phyloP scores from a whole-genome alignment of 2,888 invertebrate species.

The Heliconius aoede region DNA sequence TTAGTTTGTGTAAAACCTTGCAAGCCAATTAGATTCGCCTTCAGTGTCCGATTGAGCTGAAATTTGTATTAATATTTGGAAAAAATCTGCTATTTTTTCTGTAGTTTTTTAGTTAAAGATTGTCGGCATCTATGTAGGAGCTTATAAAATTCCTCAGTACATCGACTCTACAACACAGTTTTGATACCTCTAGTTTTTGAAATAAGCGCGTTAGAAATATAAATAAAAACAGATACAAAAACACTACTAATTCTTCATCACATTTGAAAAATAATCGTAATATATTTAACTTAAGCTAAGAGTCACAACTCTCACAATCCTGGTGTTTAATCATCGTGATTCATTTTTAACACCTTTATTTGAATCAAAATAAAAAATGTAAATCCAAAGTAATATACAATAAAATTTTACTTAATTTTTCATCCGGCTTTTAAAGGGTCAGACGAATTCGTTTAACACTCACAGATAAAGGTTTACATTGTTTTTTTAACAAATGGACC shows the following conservation, averaged over 20 bases:
- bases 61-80: no score
- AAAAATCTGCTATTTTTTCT: no score
- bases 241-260: not conserved
- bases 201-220: no score
- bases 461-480: not conserved
- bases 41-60: no score
- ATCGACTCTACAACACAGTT: no score
- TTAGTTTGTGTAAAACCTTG: no score
- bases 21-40: no score
- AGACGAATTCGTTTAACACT: slow-evolving; percentile 10
- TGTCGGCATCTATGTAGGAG: no score
- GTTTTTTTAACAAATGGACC: not conserved
- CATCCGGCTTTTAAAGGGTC: slow-evolving; percentile 16
- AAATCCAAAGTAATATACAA: not conserved
- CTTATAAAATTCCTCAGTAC: no score
- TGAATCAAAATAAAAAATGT: slow-evolving; percentile 1
- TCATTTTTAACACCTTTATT: slow-evolving; percentile 17
- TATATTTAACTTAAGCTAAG: not conserved
- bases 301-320: not conserved
- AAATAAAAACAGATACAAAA: no score
- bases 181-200: no score
- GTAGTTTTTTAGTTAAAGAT: no score
- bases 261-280: not conserved
- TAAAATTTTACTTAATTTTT: slow-evolving; percentile 2
- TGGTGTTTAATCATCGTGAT: not conserved